phyloP scores from a whole-genome alignment of 30 jellyfish, hydroid and myxozoan species.

The Aurelia coerulea region DNA sequence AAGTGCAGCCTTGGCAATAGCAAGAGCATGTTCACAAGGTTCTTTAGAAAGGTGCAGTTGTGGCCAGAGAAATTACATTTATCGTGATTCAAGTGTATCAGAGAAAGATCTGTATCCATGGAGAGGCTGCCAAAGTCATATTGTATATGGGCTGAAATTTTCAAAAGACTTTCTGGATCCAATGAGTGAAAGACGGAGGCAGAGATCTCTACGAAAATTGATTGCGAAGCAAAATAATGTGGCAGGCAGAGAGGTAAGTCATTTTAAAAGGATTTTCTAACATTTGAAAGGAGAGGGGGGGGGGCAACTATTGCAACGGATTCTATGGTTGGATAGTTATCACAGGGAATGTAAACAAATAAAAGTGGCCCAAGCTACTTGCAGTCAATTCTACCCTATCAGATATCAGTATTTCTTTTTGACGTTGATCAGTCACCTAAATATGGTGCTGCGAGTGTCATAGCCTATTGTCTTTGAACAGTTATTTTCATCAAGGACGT shows the following conservation, averaged over 20 bases:
- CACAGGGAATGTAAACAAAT: too few species aligned
- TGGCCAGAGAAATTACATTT: conserved; percentile 38
- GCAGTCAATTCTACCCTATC: too few species aligned
- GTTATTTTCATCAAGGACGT: too few species aligned
- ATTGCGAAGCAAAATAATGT: conserved; percentile 64
- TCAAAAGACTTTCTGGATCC: conserved; percentile 78
- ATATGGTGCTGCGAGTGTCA: too few species aligned
- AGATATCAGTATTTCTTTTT: too few species aligned
- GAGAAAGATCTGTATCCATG: conserved; percentile 50
- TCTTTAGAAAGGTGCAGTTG: conserved; percentile 56
- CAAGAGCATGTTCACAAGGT: conserved; percentile 75
- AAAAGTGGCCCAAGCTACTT: too few species aligned
- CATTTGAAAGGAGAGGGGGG: too few species aligned
- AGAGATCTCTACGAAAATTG: conserved; percentile 59
- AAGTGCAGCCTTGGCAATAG: conserved; percentile 76
- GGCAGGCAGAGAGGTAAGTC: conserved; percentile 81
- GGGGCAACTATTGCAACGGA: too few species aligned
- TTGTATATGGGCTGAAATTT: conserved; percentile 50
- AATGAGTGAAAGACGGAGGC: conserved; percentile 46
- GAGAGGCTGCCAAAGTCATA: conserved; percentile 71
- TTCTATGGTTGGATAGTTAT: too few species aligned
- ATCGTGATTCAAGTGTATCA: conserved; percentile 27
- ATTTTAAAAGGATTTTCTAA: too few species aligned
- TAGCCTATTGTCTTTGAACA: too few species aligned
- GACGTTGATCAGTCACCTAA: too few species aligned